phyloP scores from a whole-genome alignment of 2,797 vertebrate species.

The Sebastes diaconus region DNA sequence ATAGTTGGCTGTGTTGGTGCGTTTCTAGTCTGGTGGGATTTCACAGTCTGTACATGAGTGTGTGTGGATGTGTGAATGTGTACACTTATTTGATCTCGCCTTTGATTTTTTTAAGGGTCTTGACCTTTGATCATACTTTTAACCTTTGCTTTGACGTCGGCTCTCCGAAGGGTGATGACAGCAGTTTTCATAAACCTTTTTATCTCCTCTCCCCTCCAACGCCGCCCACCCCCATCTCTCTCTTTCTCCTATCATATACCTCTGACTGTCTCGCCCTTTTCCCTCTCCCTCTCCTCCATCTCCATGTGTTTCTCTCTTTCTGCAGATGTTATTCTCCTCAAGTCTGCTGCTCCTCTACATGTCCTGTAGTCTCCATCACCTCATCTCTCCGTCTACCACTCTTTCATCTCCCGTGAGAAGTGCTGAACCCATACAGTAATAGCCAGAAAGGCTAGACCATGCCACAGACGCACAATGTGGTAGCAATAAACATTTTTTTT shows the following conservation, averaged over 20 bases:
- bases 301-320: constrained; percentile 38
- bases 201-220: neutral
- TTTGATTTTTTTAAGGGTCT: constrained; percentile 17
- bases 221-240: neutral
- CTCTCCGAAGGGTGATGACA: constrained; percentile 19
- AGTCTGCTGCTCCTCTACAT: constrained; percentile 6
- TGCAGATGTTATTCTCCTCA: constrained; percentile 49
- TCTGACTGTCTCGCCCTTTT: neutral
- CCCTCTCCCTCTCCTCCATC: neutral
- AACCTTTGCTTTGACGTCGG: constrained; percentile 38
- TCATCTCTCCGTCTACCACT: constrained; percentile 12
- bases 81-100: constrained; percentile 5
- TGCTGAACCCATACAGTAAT: neutral
- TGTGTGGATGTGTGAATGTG: neutral
- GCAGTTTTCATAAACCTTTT: constrained; percentile 30
- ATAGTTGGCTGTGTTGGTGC: neutral
- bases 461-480: constrained; percentile 21
- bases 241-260: neutral
- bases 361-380: constrained; percentile 29
- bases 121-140: constrained; percentile 35
- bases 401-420: neutral
- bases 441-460: neutral
- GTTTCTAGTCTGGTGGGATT: neutral
- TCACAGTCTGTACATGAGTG: neutral
- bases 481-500: constrained; percentile 11